Conservation (phyloP, 2,888 invertebrate genomes). For the Epinotia bilunana region DNA sequence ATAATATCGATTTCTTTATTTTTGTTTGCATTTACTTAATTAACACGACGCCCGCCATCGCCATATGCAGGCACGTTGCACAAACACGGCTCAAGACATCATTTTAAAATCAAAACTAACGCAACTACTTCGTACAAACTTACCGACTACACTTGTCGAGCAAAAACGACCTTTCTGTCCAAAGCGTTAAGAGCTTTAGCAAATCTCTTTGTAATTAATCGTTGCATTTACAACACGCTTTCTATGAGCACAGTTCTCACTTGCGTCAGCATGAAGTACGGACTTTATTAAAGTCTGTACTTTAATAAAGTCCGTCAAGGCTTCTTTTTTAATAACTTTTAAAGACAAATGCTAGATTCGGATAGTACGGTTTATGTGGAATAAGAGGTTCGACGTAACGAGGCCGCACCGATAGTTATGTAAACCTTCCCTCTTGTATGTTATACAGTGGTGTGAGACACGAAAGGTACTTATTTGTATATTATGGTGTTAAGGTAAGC, state of each 20-base stretch:
- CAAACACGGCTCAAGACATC: conserved; percentile 12
- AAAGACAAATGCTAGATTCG: neutral
- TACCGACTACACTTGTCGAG: neutral
- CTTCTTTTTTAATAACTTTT: conserved; percentile 1
- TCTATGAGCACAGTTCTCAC: neutral
- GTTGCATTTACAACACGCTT: neutral
- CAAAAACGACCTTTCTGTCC: neutral
- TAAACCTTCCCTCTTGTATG: conserved; percentile 33
- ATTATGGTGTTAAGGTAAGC: neutral
- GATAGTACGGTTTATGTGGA: neutral
- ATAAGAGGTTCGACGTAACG: conserved; percentile 24
- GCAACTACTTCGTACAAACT: conserved; percentile 1
- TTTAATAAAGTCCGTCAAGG: too few relatives aligned
- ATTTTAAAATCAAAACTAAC: conserved; percentile 28
- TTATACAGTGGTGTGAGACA: conserved; percentile 5
- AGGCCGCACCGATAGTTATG: conserved; percentile 35
- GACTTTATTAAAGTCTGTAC: neutral
- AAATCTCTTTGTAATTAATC: neutral
- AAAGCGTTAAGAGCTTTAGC: neutral
- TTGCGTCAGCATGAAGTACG: neutral
- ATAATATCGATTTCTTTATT: neutral
- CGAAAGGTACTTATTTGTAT: neutral
- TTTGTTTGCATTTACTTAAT: conserved; percentile 15
- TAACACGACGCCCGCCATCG: neutral
- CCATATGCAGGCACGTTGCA: conserved; percentile 14